Conservation (phyloP, 2,888 invertebrate genomes). For the Chloroclysta siterata region DNA sequence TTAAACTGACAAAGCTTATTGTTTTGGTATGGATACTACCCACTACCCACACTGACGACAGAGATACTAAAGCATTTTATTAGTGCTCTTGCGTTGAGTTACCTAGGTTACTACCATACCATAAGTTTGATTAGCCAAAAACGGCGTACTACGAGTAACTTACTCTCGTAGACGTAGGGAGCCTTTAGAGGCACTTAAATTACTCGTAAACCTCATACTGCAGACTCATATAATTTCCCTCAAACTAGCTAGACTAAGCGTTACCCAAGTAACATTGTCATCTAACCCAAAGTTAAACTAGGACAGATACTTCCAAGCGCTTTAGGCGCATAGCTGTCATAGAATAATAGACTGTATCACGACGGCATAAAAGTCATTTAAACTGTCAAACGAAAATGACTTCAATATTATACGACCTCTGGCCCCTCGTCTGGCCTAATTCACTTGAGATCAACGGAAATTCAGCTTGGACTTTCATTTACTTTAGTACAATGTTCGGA, state of each 20-base stretch:
- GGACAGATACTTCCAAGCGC: not conserved
- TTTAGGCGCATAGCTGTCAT: not conserved
- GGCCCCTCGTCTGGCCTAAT: no score
- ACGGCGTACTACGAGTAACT: not conserved
- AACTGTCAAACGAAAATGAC: no score
- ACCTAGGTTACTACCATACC: not conserved
- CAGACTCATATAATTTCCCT: not conserved
- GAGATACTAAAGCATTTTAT: not conserved
- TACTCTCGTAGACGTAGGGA: not conserved
- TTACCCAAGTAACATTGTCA: slow-evolving; percentile 4
- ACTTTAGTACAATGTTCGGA: no score
- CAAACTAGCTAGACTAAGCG: slow-evolving; percentile 3
- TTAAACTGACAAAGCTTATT: no score
- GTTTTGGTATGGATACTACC: no score
- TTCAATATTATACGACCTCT: no score
- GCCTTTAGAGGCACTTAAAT: not conserved
- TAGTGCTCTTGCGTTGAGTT: not conserved
- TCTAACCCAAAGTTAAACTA: not conserved
- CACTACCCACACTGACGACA: not conserved
- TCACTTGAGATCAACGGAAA: not conserved
- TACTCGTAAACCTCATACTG: not conserved
- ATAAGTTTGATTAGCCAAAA: not conserved
- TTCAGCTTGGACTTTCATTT: not conserved
- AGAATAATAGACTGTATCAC: not conserved
- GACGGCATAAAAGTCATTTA: no score